phyloP scores from a whole-genome alignment of 2,797 vertebrate genomes.

The Diplodus puntazzo region DNA sequence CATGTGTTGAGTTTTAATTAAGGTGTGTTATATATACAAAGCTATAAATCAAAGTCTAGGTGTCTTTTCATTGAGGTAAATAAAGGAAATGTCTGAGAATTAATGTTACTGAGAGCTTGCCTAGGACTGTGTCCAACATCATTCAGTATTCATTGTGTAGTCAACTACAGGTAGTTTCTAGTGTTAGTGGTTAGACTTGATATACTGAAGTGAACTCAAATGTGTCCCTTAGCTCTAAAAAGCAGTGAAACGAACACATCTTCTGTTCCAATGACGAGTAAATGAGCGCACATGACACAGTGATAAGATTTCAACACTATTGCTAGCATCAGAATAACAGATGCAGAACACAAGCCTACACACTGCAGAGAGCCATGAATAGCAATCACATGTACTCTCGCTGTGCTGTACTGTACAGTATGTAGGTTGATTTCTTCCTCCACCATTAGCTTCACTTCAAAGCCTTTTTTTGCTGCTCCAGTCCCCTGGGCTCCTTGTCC shows the following conservation, averaged over 20 bases:
- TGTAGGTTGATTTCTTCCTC: conserved; percentile 70
- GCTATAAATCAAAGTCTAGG: background rate
- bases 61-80: background rate
- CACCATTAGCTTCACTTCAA: conserved; percentile 71
- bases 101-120: background rate
- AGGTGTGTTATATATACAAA: background rate
- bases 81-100: background rate
- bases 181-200: background rate
- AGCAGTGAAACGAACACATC: background rate
- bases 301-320: no score
- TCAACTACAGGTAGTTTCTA: background rate
- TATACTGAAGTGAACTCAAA: background rate
- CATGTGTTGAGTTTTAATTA: background rate
- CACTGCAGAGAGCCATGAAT: conserved; percentile 48
- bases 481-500: conserved; percentile 57
- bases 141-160: background rate
- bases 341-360: conserved; percentile 34
- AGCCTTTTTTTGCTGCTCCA: conserved; percentile 48
- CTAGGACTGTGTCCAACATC: background rate
- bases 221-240: background rate
- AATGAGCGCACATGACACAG: background rate
- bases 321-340: conserved; percentile 10
- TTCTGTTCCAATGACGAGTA: background rate
- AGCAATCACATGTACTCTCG: conserved; percentile 43
- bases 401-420: conserved; percentile 39